phyloP scores from a whole-genome alignment of 1,140 invertebrate genomes.

The Mercenaria mercenaria region DNA sequence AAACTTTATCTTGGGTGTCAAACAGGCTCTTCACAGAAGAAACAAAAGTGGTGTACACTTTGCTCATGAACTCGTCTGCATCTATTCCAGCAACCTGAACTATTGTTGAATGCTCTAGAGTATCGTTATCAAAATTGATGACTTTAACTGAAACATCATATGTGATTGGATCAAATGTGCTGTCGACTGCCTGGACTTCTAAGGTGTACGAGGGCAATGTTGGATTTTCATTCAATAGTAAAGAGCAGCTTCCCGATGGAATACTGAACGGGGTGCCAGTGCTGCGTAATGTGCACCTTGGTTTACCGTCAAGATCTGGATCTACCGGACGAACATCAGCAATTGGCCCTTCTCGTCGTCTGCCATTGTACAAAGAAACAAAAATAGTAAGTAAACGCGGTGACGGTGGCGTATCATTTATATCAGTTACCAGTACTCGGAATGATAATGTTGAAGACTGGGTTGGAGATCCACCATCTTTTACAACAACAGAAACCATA shows the following conservation, averaged over 20 bases:
- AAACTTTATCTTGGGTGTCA: constrained; percentile 38
- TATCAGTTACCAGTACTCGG: constrained; percentile 93
- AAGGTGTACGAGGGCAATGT: constrained; percentile 88
- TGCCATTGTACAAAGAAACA: constrained; percentile 89
- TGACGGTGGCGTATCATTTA: constrained; percentile 96
- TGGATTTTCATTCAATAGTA: constrained; percentile 87
- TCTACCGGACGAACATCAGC: constrained; percentile 97
- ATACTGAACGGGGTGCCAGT: constrained; percentile 89
- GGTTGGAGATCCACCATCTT: constrained; percentile 94
- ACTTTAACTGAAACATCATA: constrained; percentile 95
- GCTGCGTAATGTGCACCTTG: constrained; percentile 89
- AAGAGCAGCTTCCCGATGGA: constrained; percentile 90
- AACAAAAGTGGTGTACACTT: constrained; percentile 54
- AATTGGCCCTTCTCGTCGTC: constrained; percentile 90
- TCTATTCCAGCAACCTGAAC: constrained; percentile 48
- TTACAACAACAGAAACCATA: constrained; percentile 93
- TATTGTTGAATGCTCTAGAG: constrained; percentile 92
- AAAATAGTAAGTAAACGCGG: constrained; percentile 93
- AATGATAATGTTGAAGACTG: constrained; percentile 93
- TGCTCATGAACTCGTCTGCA: constrained; percentile 59
- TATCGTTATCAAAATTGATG: constrained; percentile 92
- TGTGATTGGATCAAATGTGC: constrained; percentile 91
- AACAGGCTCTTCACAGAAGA: constrained; percentile 41
- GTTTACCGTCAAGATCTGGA: constrained; percentile 94
- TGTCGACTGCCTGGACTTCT: constrained; percentile 95